Conservation (phyloP, 2,113 vertebrate genomes). For the Callocephalon fimbriatum region DNA sequence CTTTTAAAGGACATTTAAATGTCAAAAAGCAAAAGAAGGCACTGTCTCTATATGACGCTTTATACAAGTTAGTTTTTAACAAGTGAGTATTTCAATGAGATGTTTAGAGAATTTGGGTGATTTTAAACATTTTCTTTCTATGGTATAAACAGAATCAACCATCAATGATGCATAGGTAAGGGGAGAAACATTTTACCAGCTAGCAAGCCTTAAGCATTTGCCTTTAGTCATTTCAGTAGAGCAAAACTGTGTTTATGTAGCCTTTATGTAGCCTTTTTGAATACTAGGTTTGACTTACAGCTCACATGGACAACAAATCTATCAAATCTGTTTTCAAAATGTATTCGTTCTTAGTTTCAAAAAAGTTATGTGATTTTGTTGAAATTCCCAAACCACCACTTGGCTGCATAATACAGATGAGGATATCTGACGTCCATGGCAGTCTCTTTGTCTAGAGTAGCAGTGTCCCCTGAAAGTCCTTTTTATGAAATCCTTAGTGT, state of each 20-base stretch:
- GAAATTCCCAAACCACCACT: background rate
- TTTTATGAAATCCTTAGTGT: background rate
- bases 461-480: background rate
- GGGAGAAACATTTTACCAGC: background rate
- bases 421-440: background rate
- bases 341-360: background rate
- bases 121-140: background rate
- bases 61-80: background rate
- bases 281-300: background rate
- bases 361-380: background rate
- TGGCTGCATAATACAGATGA: background rate
- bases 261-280: background rate
- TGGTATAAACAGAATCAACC: background rate
- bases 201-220: background rate
- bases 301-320: background rate
- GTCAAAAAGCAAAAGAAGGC: background rate
- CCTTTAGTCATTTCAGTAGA: background rate
- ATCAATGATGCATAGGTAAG: background rate
- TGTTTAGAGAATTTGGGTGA: background rate
- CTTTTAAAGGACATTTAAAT: background rate
- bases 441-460: background rate
- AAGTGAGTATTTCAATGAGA: background rate
- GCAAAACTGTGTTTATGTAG: background rate
- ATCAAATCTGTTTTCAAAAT: background rate
- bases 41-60: background rate